These are phyloP conservation scores for Cladopsammia gracilis DNA, from an alignment of 64 coral and sea anemone genomes.

Conservation along the genomic window DNA sequence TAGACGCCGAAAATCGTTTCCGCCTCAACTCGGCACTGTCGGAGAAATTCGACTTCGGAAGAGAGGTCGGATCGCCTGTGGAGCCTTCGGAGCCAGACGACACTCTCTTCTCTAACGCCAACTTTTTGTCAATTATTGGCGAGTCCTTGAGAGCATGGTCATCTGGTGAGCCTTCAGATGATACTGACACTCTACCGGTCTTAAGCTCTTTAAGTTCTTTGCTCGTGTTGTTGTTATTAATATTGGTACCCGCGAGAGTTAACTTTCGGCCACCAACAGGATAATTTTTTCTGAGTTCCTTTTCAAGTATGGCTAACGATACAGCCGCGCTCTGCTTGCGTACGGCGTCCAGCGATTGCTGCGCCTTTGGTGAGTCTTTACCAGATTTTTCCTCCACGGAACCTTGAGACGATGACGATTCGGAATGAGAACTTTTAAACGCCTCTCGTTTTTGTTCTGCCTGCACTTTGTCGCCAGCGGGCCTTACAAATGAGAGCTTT, in stretches of 20 bases:
- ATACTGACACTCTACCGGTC: conserved; percentile 46
- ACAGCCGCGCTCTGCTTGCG: conserved; percentile 66
- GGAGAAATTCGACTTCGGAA: background rate
- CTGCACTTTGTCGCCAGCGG: background rate
- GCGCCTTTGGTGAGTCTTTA: background rate
- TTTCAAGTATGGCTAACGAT: conserved; percentile 78
- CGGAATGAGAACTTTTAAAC: conserved; percentile 63
- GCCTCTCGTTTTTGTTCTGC: conserved; percentile 43
- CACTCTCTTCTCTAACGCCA: conserved; percentile 26
- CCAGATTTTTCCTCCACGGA: conserved; percentile 75
- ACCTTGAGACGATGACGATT: conserved; percentile 81
- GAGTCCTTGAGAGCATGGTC: conserved; percentile 33
- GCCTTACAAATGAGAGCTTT: conserved; percentile 55
- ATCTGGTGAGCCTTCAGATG: conserved; percentile 73
- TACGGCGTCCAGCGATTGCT: conserved; percentile 35
- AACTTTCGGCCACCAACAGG: conserved; percentile 54
- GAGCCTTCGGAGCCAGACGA: conserved; percentile 62
- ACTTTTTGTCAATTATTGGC: conserved; percentile 12
- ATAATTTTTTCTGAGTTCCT: conserved; percentile 86
- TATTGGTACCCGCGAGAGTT: conserved; percentile 2
- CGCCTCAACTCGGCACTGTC: conserved; percentile 39
- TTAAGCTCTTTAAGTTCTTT: conserved; percentile 61
- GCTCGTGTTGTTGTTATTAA: background rate
- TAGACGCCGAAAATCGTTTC: conserved; percentile 24
- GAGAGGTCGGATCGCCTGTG: conserved; percentile 10